phyloP scores from a whole-genome alignment of 2,113 vertebrate species.

The Scomber japonicus region DNA sequence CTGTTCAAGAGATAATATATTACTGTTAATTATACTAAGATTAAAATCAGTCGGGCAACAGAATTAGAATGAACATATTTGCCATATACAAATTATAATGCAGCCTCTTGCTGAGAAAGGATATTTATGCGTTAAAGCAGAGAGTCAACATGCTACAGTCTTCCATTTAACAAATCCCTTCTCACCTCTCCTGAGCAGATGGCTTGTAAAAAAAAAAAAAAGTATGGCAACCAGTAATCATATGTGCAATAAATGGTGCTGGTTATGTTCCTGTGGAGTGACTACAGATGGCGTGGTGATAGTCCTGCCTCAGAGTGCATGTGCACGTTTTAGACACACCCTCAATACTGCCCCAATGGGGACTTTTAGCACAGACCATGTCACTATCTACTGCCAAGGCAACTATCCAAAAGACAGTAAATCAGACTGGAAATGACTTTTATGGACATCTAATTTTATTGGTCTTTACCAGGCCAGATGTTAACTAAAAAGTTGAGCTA shows the following conservation, averaged over 20 bases:
- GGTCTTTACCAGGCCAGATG: slow-evolving; percentile 38
- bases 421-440: slow-evolving; percentile 55
- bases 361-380: slow-evolving; percentile 61
- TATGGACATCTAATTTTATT: slow-evolving; percentile 43
- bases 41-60: background rate
- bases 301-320: slow-evolving; percentile 70
- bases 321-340: slow-evolving; percentile 74
- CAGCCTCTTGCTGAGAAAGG: slow-evolving; percentile 39
- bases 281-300: slow-evolving; percentile 85
- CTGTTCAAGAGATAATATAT: slow-evolving; percentile 11
- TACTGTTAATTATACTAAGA: slow-evolving; percentile 8
- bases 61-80: slow-evolving; percentile 41
- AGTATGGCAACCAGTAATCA: slow-evolving; percentile 78
- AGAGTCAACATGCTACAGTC: slow-evolving; percentile 70
- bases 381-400: slow-evolving; percentile 48
- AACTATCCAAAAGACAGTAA: slow-evolving; percentile 46
- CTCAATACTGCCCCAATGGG: slow-evolving; percentile 57
- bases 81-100: slow-evolving; percentile 35
- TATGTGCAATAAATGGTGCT: slow-evolving; percentile 87
- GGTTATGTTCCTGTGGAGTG: slow-evolving; percentile 85
- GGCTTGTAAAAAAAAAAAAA: slow-evolving; percentile 76
- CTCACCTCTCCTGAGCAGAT: slow-evolving; percentile 84
- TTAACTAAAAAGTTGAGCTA: slow-evolving; percentile 13
- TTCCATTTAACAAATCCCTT: slow-evolving; percentile 69
- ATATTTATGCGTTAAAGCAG: slow-evolving; percentile 56